A percentile compares a stretch with the other conserved stretches of the same genome.
Conservation (phyloP, 2,888 invertebrate genomes). For the Philonicus albiceps region DNA sequence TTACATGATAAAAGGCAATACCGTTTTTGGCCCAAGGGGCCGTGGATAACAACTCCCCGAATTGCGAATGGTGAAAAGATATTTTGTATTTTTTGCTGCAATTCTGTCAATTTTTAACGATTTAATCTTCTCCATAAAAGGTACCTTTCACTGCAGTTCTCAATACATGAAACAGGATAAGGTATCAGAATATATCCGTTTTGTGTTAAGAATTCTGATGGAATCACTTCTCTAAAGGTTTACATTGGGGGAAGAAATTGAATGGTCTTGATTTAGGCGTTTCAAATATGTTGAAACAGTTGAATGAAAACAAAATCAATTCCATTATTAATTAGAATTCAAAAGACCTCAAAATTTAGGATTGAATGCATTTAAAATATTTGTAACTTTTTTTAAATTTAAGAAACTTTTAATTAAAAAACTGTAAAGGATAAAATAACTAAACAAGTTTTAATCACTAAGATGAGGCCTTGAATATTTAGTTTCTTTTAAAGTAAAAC, state of each 20-base stretch:
- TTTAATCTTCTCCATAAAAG: not conserved
- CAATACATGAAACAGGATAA: not conserved
- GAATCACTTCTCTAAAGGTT: not conserved
- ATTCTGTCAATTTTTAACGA: not conserved
- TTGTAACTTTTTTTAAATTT: too few relatives aligned
- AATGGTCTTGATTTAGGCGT: not conserved
- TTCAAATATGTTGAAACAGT: not conserved
- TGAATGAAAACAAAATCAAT: not conserved
- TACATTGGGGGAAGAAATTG: not conserved
- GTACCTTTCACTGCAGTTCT: not conserved
- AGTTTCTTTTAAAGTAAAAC: too few relatives aligned
- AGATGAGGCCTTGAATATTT: too few relatives aligned
- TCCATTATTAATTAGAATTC: not conserved
- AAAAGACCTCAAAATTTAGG: not conserved
- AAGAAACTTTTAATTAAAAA: too few relatives aligned
- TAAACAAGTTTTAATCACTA: too few relatives aligned
- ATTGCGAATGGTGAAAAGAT: not conserved
- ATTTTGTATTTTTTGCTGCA: not conserved
- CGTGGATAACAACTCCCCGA: not conserved
- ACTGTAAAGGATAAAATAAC: too few relatives aligned
- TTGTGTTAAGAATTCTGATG: not conserved
- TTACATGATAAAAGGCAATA: not conserved
- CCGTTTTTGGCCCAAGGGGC: not conserved
- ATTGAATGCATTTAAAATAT: too few relatives aligned
- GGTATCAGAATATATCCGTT: not conserved